phyloP scores from a whole-genome alignment of 2,888 invertebrate genomes.

The Blera fallax region DNA sequence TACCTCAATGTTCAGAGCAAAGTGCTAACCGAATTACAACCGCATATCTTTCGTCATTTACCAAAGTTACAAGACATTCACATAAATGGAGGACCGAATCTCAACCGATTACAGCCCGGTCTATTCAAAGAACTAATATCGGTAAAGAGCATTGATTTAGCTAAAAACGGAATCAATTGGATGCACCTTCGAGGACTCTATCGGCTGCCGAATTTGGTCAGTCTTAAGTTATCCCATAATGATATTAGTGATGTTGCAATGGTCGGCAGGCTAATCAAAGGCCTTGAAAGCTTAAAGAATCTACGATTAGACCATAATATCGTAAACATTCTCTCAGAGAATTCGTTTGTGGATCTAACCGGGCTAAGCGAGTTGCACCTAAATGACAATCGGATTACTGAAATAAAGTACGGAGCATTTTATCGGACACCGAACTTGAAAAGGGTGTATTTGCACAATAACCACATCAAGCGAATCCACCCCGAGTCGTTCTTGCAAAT shows the following conservation, averaged over 20 bases:
- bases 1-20: constrained; percentile 89
- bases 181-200: constrained; percentile 89
- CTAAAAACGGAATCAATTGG: constrained; percentile 88
- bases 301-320: constrained; percentile 88
- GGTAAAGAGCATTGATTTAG: constrained; percentile 88
- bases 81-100: constrained; percentile 86
- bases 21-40: constrained; percentile 85
- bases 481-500: constrained; percentile 91
- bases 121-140: constrained; percentile 87
- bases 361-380: constrained; percentile 86
- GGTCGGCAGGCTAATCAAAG: constrained; percentile 90
- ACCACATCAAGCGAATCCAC: constrained; percentile 89
- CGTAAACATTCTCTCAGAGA: constrained; percentile 88
- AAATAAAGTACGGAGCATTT: constrained; percentile 91
- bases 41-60: constrained; percentile 87
- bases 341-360: constrained; percentile 90
- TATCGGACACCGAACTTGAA: constrained; percentile 89
- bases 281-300: constrained; percentile 87
- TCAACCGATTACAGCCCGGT: constrained; percentile 88
- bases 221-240: constrained; percentile 88
- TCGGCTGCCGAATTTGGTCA: constrained; percentile 87
- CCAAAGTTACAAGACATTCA: constrained; percentile 89
- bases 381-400: constrained; percentile 88
- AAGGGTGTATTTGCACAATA: constrained; percentile 89
- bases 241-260: constrained; percentile 90